Conservation (phyloP, 30 jellyfish, hydroid and myxozoan species). For the Hydractinia symbiolongicarpus region DNA sequence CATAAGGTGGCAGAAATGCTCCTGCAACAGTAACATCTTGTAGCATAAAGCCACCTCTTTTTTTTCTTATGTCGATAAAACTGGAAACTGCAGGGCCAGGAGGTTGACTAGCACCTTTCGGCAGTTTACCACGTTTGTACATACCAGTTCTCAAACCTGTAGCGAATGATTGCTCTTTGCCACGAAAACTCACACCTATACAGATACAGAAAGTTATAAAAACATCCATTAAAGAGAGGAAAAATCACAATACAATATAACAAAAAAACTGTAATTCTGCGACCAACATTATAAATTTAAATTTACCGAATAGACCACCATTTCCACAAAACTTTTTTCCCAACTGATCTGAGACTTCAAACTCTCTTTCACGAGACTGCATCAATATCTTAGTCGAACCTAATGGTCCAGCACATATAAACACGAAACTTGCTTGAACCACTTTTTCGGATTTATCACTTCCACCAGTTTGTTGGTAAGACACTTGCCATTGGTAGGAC, state of each 20-base stretch:
- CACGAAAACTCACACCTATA: conserved; percentile 79
- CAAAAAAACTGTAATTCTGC: background rate
- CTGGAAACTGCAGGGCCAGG: conserved; percentile 97
- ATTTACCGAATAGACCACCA: conserved; percentile 90
- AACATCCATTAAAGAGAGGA: background rate
- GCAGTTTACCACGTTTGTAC: conserved; percentile 78
- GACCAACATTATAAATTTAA: background rate
- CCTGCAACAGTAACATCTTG: conserved; percentile 82
- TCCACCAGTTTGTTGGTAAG: conserved; percentile 53
- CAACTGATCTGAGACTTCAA: conserved; percentile 84
- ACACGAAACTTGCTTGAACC: conserved; percentile 69
- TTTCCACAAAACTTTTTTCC: conserved; percentile 77
- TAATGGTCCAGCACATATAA: conserved; percentile 86
- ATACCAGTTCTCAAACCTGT: conserved; percentile 91
- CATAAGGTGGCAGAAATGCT: conserved; percentile 82
- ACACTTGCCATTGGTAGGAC: conserved; percentile 84
- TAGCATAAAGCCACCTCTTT: conserved; percentile 87
- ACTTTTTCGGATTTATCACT: conserved; percentile 48
- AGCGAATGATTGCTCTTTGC: conserved; percentile 87
- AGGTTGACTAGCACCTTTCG: conserved; percentile 58
- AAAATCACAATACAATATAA: background rate
- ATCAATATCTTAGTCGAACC: conserved; percentile 83
- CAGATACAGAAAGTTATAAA: background rate
- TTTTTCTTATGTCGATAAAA: conserved; percentile 71
- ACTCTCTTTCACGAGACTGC: conserved; percentile 68